Evolutionary conservation across 1,140 invertebrate species (phyloP).

Genomic region (Paracyclopina nana): DNA sequence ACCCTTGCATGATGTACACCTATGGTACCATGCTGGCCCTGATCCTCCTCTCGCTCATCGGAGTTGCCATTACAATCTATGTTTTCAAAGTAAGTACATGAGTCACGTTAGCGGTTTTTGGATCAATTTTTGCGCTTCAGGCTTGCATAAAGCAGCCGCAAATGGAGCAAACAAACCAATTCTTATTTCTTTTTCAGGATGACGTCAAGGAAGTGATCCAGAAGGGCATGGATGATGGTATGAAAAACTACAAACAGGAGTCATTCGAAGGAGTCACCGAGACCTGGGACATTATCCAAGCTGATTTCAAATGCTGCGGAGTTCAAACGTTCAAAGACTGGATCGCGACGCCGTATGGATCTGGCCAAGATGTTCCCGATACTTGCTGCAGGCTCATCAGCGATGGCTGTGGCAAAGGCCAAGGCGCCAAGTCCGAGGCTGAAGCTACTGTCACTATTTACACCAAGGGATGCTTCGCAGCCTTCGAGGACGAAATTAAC

Average conservation of each 20-base stretch:
- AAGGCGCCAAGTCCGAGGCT: background rate
- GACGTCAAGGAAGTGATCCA: slow-evolving; percentile 18
- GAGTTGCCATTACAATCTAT: slow-evolving; percentile 28
- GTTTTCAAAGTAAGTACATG: slow-evolving; percentile 29
- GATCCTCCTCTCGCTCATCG: slow-evolving; percentile 21
- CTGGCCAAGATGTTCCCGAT: slow-evolving; percentile 14
- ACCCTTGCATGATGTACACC: slow-evolving; percentile 23
- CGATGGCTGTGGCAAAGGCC: background rate
- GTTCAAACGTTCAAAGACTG: slow-evolving; percentile 17
- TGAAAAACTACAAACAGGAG: slow-evolving; percentile 17
- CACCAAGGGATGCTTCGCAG: slow-evolving; percentile 16
- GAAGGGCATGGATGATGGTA: slow-evolving; percentile 17
- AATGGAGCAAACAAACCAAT: too few species aligned
- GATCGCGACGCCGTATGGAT: background rate
- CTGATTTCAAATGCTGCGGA: slow-evolving; percentile 20
- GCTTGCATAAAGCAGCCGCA: too few species aligned
- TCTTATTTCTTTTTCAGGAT: slow-evolving; percentile 3
- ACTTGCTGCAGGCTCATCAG: slow-evolving; percentile 18
- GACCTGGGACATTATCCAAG: slow-evolving; percentile 16
- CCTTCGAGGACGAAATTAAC: slow-evolving; percentile 9
- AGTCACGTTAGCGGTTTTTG: slow-evolving; percentile 26
- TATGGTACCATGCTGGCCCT: slow-evolving; percentile 14
- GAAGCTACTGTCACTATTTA: slow-evolving; percentile 7
- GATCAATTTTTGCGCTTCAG: too few species aligned
- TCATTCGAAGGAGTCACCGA: slow-evolving; percentile 4